A percentile compares a stretch with the other conserved stretches of the same genome.
These are phyloP conservation scores for Aphidius gifuensis DNA, from an alignment of 1,140 invertebrate species.

Conservation along the genomic window DNA sequence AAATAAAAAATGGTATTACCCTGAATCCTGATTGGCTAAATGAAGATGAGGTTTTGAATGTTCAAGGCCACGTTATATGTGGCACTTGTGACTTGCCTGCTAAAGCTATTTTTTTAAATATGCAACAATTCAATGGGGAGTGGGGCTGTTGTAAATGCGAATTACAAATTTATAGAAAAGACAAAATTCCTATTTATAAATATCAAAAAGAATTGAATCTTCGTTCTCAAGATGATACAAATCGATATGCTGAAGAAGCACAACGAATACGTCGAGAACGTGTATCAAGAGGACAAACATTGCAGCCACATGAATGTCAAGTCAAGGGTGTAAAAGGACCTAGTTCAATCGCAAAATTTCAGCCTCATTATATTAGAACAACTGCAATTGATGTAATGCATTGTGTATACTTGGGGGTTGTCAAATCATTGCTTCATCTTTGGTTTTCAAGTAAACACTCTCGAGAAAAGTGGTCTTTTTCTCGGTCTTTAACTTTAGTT, in stretches of 20 bases:
- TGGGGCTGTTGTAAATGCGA: slow-evolving; percentile 4
- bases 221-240: slow-evolving; percentile 15
- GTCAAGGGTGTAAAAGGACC: slow-evolving; percentile 10
- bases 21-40: neutral
- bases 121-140: slow-evolving; percentile 18
- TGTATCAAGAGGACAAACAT: too few relatives aligned
- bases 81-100: slow-evolving; percentile 19
- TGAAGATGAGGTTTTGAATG: neutral
- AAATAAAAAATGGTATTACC: neutral
- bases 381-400: slow-evolving; percentile 25
- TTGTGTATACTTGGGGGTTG: slow-evolving; percentile 6
- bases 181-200: slow-evolving; percentile 2
- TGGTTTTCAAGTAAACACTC: neutral
- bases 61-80: slow-evolving; percentile 8
- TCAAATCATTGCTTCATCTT: neutral
- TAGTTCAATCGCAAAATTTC: slow-evolving; percentile 13
- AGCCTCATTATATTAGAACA: slow-evolving; percentile 9
- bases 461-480: neutral
- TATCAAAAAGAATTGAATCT: slow-evolving; percentile 5
- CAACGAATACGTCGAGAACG: too few relatives aligned
- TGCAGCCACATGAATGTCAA: too few relatives aligned
- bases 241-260: neutral
- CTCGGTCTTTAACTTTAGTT: neutral
- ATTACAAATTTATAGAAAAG: neutral
- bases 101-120: slow-evolving; percentile 17